A percentile compares a stretch with the other conserved stretches of the same genome.
phyloP scores from a whole-genome alignment of 2,888 invertebrate genomes.

The Torymus aiolomorphi region DNA sequence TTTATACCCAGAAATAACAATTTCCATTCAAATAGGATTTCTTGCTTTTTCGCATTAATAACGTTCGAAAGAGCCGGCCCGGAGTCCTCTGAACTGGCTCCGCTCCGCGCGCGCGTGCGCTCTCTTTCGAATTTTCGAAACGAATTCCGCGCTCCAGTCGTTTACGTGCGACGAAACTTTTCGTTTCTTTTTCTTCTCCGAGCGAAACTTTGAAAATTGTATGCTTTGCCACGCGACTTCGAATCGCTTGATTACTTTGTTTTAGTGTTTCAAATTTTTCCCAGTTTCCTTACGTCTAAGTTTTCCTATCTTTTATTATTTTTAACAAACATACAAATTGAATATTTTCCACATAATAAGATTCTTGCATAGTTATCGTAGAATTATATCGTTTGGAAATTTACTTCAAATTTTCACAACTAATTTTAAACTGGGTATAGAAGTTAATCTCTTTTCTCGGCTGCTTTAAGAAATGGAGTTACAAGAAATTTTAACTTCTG shows the following conservation, averaged over 20 bases:
- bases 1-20: constrained; percentile 57
- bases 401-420: too few relatives aligned
- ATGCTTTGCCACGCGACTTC: background rate
- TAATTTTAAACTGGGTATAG: too few relatives aligned
- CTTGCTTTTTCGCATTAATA: constrained; percentile 54
- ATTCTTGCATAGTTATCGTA: too few relatives aligned
- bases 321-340: too few relatives aligned
- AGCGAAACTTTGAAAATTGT: background rate
- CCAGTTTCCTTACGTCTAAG: background rate
- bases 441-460: too few relatives aligned
- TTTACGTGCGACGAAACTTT: background rate
- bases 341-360: too few relatives aligned
- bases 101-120: background rate
- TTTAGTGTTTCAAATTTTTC: background rate
- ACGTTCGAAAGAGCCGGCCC: constrained; percentile 35
- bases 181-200: background rate
- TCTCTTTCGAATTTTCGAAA: constrained; percentile 31
- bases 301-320: too few relatives aligned
- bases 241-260: background rate
- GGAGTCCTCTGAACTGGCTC: too few relatives aligned
- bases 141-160: constrained; percentile 22
- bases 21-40: constrained; percentile 58
- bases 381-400: too few relatives aligned
- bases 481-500: too few relatives aligned
- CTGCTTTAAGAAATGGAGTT: too few relatives aligned